phyloP scores from a whole-genome alignment of 2,888 invertebrate species.

The Sphaerophoria rueppellii region DNA sequence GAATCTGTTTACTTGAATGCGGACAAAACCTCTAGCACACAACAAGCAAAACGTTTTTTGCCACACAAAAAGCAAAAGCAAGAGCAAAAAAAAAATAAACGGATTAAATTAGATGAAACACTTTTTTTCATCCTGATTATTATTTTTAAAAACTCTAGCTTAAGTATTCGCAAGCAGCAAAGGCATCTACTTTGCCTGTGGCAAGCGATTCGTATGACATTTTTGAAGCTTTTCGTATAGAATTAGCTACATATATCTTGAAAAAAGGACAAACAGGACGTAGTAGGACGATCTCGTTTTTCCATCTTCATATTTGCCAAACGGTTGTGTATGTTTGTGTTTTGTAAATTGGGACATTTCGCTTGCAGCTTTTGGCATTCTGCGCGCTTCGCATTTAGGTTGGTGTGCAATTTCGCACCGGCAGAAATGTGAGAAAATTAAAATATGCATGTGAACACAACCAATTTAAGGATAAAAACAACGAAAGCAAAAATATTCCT shows the following conservation, averaged over 20 bases:
- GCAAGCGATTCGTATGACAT: constrained; percentile 50
- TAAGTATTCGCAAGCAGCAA: constrained; percentile 30
- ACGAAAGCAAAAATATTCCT: constrained; percentile 2
- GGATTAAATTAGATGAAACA: constrained; percentile 56
- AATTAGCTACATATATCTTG: constrained; percentile 29
- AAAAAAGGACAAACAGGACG: constrained; percentile 6
- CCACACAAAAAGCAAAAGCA: background rate
- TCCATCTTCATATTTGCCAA: background rate
- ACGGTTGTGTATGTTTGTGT: constrained; percentile 13
- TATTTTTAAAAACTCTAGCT: constrained; percentile 49
- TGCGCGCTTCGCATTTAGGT: constrained; percentile 40
- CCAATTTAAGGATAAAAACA: constrained; percentile 30
- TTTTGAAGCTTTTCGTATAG: constrained; percentile 27
- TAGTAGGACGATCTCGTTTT: constrained; percentile 3
- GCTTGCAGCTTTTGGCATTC: constrained; percentile 50
- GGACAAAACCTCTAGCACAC: constrained; percentile 40
- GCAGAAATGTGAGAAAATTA: constrained; percentile 56
- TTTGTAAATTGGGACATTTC: constrained; percentile 64
- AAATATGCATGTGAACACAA: constrained; percentile 57
- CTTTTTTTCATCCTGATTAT: constrained; percentile 59
- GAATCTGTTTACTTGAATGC: constrained; percentile 60
- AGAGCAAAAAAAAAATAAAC: constrained; percentile 6
- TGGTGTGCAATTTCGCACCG: constrained; percentile 59
- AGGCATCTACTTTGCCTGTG: constrained; percentile 44
- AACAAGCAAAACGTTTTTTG: constrained; percentile 15